Conservation (phyloP, 2,797 vertebrate genomes). For the Pelochelys cantorii region DNA sequence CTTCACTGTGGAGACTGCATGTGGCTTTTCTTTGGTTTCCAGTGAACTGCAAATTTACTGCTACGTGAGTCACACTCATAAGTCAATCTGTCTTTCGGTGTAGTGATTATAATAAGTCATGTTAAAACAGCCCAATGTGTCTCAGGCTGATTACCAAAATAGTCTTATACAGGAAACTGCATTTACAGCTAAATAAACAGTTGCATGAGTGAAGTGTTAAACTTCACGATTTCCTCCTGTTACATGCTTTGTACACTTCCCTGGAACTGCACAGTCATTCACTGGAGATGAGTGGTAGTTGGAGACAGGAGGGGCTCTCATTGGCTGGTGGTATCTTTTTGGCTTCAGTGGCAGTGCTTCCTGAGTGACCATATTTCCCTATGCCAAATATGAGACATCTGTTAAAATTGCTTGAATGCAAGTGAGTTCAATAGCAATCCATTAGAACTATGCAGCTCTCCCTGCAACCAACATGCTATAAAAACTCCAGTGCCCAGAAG, state of each 20-base stretch:
- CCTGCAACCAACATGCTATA: too few species aligned
- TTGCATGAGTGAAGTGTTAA: conserved; percentile 39
- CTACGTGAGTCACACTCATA: not conserved
- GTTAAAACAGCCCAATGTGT: not conserved
- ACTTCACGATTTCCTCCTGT: not conserved
- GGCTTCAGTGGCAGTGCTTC: conserved; percentile 23
- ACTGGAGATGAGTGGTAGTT: not conserved
- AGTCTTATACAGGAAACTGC: conserved; percentile 35
- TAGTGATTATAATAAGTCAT: conserved; percentile 15
- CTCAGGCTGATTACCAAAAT: conserved; percentile 12
- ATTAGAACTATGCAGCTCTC: too few species aligned
- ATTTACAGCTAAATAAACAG: conserved; percentile 45
- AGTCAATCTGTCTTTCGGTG: not conserved
- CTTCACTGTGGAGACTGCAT: not conserved
- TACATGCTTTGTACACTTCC: not conserved
- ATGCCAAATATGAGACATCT: too few species aligned
- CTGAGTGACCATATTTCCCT: too few species aligned
- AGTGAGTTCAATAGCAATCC: too few species aligned
- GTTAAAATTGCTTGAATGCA: too few species aligned
- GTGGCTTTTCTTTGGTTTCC: not conserved
- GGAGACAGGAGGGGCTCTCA: not conserved
- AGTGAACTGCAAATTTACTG: not conserved
- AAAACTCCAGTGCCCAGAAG: too few species aligned
- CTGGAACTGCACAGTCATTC: not conserved
- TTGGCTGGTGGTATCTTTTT: conserved; percentile 13